Percentiles rank a stretch among this genome's conserved stretches.
These are phyloP conservation scores for Pentalonia nigronervosa DNA, from an alignment of 1,140 invertebrate species.

Conservation along the genomic window DNA sequence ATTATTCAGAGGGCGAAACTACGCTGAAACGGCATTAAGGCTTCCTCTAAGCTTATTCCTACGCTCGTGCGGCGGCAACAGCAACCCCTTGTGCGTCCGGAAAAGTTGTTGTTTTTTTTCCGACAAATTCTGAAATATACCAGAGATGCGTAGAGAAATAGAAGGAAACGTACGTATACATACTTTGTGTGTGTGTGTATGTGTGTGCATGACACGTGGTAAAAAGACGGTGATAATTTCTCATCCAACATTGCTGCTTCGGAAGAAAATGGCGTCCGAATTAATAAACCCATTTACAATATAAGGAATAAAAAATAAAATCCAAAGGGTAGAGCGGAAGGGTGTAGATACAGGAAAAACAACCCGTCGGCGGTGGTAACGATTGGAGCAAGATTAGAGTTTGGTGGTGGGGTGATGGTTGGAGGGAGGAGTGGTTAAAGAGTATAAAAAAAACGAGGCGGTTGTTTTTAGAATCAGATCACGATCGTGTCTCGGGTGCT, in stretches of 20 bases:
- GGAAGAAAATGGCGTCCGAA: constrained; percentile 50
- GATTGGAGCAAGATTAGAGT: constrained; percentile 19
- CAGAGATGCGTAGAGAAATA: neutral
- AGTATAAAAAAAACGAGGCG: constrained; percentile 30
- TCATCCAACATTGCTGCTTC: constrained; percentile 5
- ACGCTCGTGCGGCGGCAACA: neutral
- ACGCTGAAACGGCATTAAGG: constrained; percentile 57
- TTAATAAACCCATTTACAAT: constrained; percentile 44
- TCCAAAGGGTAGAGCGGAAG: constrained; percentile 28
- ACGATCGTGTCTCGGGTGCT: constrained; percentile 54
- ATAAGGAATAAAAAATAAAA: constrained; percentile 36
- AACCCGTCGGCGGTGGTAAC: neutral
- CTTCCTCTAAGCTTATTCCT: constrained; percentile 57
- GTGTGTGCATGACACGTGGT: neutral
- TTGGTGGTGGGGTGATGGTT: neutral
- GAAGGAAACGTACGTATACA: neutral
- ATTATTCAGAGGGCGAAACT: constrained; percentile 58
- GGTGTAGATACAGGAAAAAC: neutral
- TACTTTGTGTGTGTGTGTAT: neutral
- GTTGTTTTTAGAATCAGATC: constrained; percentile 56
- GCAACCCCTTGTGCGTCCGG: constrained; percentile 25
- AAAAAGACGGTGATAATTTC: constrained; percentile 53
- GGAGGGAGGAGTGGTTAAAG: constrained; percentile 21
- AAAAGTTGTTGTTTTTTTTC: constrained; percentile 55
- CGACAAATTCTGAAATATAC: constrained; percentile 56